Conservation (phyloP, 2,113 vertebrate genomes). For the Labeo rohita region DNA sequence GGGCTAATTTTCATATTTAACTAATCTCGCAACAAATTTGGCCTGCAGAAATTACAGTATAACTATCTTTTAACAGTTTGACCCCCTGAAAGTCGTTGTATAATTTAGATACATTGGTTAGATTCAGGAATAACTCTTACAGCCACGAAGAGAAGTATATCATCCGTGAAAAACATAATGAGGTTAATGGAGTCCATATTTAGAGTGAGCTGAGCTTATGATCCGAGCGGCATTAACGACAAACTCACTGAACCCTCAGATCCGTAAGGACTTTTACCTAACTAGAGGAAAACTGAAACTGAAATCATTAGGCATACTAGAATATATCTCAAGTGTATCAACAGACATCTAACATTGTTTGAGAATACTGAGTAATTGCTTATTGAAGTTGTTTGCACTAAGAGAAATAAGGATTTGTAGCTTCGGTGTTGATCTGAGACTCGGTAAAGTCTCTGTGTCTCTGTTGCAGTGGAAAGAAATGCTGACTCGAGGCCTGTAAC, state of each 20-base stretch:
- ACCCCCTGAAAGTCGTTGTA: conserved; percentile 9
- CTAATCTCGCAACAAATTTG: not conserved
- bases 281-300: not conserved
- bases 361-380: not conserved
- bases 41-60: not conserved
- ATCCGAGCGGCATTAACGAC: conserved; percentile 22
- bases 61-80: not conserved
- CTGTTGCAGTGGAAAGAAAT: conserved; percentile 12
- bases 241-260: conserved; percentile 15
- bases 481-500: conserved; percentile 17
- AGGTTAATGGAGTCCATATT: conserved; percentile 46
- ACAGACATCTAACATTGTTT: not conserved
- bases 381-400: not conserved
- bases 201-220: conserved; percentile 43
- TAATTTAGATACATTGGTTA: conserved; percentile 39
- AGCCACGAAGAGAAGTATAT: conserved; percentile 41
- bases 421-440: not conserved
- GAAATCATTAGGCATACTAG: not conserved
- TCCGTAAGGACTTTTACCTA: conserved; percentile 25
- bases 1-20: too few species aligned
- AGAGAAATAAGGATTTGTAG: not conserved
- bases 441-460: not conserved
- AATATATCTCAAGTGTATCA: not conserved
- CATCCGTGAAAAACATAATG: conserved; percentile 53
- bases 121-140: conserved; percentile 34